These are phyloP conservation scores for Capricornis sumatraensis DNA, from an alignment of 2,113 vertebrate genomes.

Conservation along the genomic window DNA sequence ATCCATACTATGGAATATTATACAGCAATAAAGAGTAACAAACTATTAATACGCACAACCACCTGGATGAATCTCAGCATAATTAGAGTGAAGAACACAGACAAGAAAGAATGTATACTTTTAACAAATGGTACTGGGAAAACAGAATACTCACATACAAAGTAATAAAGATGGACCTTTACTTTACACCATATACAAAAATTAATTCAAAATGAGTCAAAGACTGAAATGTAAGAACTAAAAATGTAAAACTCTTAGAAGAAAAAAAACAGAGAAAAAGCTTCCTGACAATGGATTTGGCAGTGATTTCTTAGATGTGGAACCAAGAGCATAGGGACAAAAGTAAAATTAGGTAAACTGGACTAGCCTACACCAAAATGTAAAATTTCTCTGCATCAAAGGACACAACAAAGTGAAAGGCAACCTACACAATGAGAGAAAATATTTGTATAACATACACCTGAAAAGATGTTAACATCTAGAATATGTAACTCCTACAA, in stretches of 20 bases:
- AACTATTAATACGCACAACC: neutral
- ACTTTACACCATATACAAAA: neutral
- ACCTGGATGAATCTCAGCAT: neutral
- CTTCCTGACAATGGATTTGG: neutral
- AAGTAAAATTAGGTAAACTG: neutral
- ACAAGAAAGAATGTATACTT: neutral
- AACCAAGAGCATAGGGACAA: neutral
- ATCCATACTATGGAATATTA: neutral
- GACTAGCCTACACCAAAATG: neutral
- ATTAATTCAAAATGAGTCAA: neutral
- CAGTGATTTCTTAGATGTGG: neutral
- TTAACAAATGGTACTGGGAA: neutral
- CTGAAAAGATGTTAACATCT: neutral
- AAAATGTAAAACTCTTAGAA: neutral
- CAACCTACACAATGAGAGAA: neutral
- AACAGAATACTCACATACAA: neutral
- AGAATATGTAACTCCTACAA: neutral
- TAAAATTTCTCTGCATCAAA: neutral
- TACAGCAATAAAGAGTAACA: neutral
- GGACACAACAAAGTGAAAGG: neutral
- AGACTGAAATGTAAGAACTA: neutral
- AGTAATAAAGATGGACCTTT: neutral
- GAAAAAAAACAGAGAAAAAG: neutral
- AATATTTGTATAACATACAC: neutral
- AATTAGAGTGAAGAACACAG: neutral